phyloP scores from a whole-genome alignment of 1,140 invertebrate genomes.

The Aphidius ervi region DNA sequence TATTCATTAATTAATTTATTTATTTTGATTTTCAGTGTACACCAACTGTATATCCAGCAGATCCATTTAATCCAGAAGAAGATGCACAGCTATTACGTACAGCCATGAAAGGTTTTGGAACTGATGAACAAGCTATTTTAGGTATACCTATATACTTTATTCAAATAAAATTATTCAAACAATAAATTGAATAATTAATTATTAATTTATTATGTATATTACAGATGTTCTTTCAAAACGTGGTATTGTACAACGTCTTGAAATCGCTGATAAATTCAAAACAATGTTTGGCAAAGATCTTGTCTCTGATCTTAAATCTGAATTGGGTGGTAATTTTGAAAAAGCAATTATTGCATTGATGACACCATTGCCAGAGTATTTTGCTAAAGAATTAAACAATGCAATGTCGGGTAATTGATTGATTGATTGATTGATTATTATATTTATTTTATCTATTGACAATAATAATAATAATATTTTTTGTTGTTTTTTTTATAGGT shows the following conservation, averaged over 20 bases:
- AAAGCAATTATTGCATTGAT: constrained; percentile 81
- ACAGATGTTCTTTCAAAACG: constrained; percentile 84
- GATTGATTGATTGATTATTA: no score
- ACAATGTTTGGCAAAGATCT: constrained; percentile 93
- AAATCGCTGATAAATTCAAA: constrained; percentile 90
- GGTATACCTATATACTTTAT: no score
- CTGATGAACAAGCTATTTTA: constrained; percentile 76
- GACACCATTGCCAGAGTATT: constrained; percentile 82
- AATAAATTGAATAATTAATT: no score
- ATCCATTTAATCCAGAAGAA: constrained; percentile 78
- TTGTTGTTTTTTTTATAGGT: no score
- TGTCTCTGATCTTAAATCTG: constrained; percentile 80
- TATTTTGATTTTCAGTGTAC: constrained; percentile 60
- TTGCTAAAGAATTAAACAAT: constrained; percentile 83
- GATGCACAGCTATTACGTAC: constrained; percentile 83
- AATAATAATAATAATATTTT: no score
- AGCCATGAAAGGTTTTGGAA: constrained; percentile 92
- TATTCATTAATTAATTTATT: constrained; percentile 10
- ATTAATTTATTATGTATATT: constrained; percentile 40
- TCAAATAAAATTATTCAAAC: no score
- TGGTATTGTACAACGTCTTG: constrained; percentile 81
- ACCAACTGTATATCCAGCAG: constrained; percentile 77
- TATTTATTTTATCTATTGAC: no score
- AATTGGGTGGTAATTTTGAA: constrained; percentile 86
- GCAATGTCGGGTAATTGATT: constrained; percentile 66